phyloP scores from a whole-genome alignment of 2,888 invertebrate species.

The Plutella xylostella region DNA sequence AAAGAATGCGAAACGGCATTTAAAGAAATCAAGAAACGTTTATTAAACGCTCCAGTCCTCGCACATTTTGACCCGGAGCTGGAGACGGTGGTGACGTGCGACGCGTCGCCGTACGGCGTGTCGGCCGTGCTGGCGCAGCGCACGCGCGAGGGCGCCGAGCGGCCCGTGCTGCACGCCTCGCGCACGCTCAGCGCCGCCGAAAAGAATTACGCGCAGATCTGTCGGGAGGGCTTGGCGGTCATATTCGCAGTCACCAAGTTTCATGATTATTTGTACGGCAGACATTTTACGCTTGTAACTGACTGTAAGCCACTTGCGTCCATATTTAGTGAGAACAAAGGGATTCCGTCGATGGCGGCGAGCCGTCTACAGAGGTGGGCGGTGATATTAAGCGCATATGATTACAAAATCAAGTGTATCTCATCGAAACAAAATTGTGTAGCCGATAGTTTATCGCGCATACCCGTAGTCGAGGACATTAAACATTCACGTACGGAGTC shows the following conservation, averaged over 20 bases:
- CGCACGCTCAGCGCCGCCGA: constrained; percentile 2
- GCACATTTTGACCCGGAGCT: constrained; percentile 1
- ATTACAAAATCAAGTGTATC: constrained; percentile 12
- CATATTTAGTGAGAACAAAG: constrained; percentile 21
- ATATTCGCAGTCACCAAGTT: constrained; percentile 9
- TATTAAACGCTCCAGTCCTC: too few species aligned
- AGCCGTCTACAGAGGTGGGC: constrained; percentile 23
- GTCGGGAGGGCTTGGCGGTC: constrained; percentile 12
- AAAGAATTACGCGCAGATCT: constrained; percentile 5
- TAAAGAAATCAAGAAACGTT: too few species aligned
- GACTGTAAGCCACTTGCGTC: constrained; percentile 22
- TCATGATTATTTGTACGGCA: constrained; percentile 22
- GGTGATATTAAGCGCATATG: constrained; percentile 21
- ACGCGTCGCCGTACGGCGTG: constrained; percentile 11
- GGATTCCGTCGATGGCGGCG: constrained; percentile 23
- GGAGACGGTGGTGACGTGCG: constrained; percentile 17
- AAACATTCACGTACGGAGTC: not conserved
- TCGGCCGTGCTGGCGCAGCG: constrained; percentile 2
- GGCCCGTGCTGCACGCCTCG: constrained; percentile 1
- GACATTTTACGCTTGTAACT: constrained; percentile 19
- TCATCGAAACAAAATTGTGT: not conserved
- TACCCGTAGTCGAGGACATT: not conserved
- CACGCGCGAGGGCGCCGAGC: not conserved
- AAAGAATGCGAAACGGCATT: too few species aligned
- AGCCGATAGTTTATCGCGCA: constrained; percentile 6